Percentiles rank a stretch among this genome's conserved stretches.
These are phyloP conservation scores for Crematogaster levior DNA, from an alignment of 2,888 invertebrate species.

Conservation along the genomic window DNA sequence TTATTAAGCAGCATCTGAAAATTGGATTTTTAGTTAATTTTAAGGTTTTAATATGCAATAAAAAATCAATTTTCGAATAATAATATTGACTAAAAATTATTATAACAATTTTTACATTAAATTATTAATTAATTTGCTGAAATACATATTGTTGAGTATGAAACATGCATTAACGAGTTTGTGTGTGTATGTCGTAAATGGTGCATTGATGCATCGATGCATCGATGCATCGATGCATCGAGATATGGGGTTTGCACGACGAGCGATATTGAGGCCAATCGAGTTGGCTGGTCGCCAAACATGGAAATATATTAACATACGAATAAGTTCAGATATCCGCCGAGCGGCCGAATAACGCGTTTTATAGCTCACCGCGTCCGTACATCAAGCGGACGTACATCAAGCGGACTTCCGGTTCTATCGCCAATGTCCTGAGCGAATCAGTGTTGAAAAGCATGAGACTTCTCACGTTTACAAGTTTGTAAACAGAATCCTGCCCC, in stretches of 20 bases:
- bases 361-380: constrained; percentile 69
- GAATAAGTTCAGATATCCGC: constrained; percentile 75
- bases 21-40: not conserved
- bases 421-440: constrained; percentile 17
- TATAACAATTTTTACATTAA: too few species aligned
- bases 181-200: constrained; percentile 9
- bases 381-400: constrained; percentile 65
- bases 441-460: not conserved
- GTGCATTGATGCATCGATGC: too few species aligned
- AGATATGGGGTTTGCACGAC: constrained; percentile 50
- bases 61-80: not conserved
- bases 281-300: constrained; percentile 74
- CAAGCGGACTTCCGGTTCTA: constrained; percentile 54
- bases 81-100: not conserved
- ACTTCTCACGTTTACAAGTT: constrained; percentile 3
- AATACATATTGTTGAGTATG: not conserved
- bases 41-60: not conserved
- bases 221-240: constrained; percentile 33
- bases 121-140: constrained; percentile 15
- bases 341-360: constrained; percentile 64
- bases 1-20: not conserved
- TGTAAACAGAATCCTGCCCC: not conserved
- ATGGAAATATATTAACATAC: constrained; percentile 78
- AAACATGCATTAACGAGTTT: not conserved
- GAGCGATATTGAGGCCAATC: constrained; percentile 65